Conservation (phyloP, 2,113 vertebrate genomes). For the Sinocyclocheilus anophthalmus region DNA sequence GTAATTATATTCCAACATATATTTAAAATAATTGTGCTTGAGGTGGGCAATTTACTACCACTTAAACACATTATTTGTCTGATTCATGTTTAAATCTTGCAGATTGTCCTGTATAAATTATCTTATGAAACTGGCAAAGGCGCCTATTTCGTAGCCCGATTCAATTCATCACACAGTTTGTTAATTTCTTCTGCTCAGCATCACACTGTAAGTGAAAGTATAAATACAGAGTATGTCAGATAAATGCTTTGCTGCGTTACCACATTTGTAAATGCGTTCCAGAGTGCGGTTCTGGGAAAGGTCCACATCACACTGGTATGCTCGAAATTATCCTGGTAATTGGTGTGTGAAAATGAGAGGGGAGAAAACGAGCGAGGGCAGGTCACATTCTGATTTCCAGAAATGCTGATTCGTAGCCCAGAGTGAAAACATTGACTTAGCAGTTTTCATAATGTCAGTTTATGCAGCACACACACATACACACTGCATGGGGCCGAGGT, state of each 20-base stretch:
- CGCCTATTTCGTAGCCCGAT: neutral
- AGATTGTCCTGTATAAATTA: neutral
- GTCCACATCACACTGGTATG: constrained; percentile 31
- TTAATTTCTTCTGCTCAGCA: constrained; percentile 26
- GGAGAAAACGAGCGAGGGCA: constrained; percentile 45
- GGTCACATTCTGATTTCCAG: constrained; percentile 47
- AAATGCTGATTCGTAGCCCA: constrained; percentile 39
- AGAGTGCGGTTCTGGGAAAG: constrained; percentile 39
- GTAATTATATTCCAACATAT: neutral
- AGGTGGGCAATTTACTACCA: neutral
- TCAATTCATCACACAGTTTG: constrained; percentile 1
- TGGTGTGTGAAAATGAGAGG: constrained; percentile 55
- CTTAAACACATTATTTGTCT: neutral
- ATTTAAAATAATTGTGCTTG: neutral
- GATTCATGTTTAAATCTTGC: neutral
- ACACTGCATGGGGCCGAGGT: constrained; percentile 62
- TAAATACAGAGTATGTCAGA: constrained; percentile 28
- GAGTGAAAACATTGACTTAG: constrained; percentile 57
- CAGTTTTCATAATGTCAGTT: constrained; percentile 58
- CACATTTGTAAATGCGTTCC: constrained; percentile 23
- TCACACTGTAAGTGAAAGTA: constrained; percentile 21
- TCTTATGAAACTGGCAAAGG: neutral
- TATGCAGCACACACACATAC: constrained; percentile 47
- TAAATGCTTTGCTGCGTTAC: constrained; percentile 6
- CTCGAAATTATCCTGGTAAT: constrained; percentile 37